Evolutionary conservation across 2,888 invertebrate species (phyloP).

Genomic region (Autographa gamma): DNA sequence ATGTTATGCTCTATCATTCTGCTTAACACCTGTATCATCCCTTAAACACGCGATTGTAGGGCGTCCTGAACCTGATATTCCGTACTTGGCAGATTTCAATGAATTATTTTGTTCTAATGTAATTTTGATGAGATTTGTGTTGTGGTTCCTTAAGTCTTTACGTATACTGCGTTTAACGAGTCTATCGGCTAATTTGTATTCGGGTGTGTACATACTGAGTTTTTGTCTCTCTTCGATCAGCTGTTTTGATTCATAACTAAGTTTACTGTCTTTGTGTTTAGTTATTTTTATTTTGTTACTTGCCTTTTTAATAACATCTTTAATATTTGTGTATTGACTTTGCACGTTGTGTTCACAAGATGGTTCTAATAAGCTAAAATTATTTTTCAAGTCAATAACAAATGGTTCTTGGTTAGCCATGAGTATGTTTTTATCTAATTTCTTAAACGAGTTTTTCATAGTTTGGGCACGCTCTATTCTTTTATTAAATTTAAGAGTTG

Average conservation of each 20-base stretch:
- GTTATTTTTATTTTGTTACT: background rate
- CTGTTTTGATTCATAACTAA: background rate
- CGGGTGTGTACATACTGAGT: background rate
- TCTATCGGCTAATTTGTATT: background rate
- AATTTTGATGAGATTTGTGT: background rate
- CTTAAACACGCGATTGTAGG: background rate
- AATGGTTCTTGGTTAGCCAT: background rate
- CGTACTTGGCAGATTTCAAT: background rate
- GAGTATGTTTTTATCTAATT: background rate
- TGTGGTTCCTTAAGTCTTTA: background rate
- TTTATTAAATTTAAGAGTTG: background rate
- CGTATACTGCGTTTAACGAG: background rate
- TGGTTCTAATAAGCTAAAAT: background rate
- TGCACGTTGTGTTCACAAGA: background rate
- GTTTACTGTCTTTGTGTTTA: constrained; percentile 1
- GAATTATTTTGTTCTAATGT: constrained; percentile 1
- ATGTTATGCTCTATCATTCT: constrained; percentile 11
- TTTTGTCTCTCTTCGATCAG: background rate
- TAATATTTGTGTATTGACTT: background rate
- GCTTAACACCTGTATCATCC: constrained; percentile 3
- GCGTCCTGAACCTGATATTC: background rate
- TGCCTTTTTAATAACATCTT: background rate
- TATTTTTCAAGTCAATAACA: background rate
- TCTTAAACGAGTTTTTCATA: background rate
- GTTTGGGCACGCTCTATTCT: background rate